These are phyloP conservation scores for Acleris sparsana DNA, from an alignment of 2,888 invertebrate genomes.

Conservation along the genomic window DNA sequence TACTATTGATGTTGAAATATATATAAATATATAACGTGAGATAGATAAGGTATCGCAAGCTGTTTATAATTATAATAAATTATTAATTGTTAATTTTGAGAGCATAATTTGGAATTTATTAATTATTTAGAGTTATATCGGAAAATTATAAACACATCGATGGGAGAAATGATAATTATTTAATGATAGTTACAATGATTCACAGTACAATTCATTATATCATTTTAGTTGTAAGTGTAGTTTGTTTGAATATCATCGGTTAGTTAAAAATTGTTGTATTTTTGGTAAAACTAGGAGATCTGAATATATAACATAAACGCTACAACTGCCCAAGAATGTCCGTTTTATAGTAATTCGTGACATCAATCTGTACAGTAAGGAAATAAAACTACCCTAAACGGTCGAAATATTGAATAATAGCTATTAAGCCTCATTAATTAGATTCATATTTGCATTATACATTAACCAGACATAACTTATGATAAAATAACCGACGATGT, in stretches of 20 bases:
- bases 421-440: too few relatives aligned
- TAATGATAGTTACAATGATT: slow-evolving; percentile 37
- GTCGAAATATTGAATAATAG: not conserved
- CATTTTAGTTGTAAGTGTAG: slow-evolving; percentile 55
- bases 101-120: slow-evolving; percentile 43
- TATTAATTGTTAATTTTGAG: slow-evolving; percentile 49
- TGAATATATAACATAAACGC: slow-evolving; percentile 15
- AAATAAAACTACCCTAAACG: too few relatives aligned
- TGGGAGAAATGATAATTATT: slow-evolving; percentile 42
- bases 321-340: slow-evolving; percentile 28
- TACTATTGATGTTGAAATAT: slow-evolving; percentile 51
- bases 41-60: slow-evolving; percentile 48
- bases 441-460: too few relatives aligned
- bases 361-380: not conserved
- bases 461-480: too few relatives aligned
- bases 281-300: not conserved
- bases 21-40: slow-evolving; percentile 52
- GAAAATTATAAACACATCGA: slow-evolving; percentile 42
- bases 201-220: slow-evolving; percentile 58
- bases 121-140: slow-evolving; percentile 39
- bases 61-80: slow-evolving; percentile 47
- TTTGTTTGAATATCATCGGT: slow-evolving; percentile 39
- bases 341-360: slow-evolving; percentile 19
- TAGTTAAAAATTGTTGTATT: slow-evolving; percentile 7
- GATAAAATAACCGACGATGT: too few relatives aligned